Conservation (phyloP, 2,888 invertebrate genomes). For the Drosophila eohydei region DNA sequence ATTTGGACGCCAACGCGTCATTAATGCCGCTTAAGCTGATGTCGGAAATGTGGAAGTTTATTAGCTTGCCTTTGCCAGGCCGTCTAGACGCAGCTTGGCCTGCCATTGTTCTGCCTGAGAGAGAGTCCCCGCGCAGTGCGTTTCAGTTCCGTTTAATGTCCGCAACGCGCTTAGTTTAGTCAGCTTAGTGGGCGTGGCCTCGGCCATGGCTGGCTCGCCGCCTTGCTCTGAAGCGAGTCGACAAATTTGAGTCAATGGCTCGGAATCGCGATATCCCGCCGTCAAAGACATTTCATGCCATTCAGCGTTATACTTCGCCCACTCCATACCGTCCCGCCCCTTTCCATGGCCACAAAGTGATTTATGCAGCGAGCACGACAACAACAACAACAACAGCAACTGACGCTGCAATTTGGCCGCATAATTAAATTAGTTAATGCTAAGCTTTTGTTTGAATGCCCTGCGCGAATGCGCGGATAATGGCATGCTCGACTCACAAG, state of each 20-base stretch:
- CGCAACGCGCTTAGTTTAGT: slow-evolving; percentile 37
- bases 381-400: slow-evolving; percentile 27
- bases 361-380: slow-evolving; percentile 47
- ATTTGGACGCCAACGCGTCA: slow-evolving; percentile 60
- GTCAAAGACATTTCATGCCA: slow-evolving; percentile 38
- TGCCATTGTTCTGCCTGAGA: slow-evolving; percentile 10
- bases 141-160: slow-evolving; percentile 36
- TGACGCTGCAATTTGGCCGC: slow-evolving; percentile 55
- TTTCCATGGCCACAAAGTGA: slow-evolving; percentile 33
- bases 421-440: slow-evolving; percentile 71
- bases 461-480: not conserved
- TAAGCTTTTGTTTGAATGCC: slow-evolving; percentile 49
- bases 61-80: slow-evolving; percentile 56
- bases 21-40: slow-evolving; percentile 69
- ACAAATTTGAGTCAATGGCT: slow-evolving; percentile 68
- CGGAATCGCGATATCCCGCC: slow-evolving; percentile 61
- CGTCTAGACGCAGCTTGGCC: slow-evolving; percentile 47
- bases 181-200: slow-evolving; percentile 12
- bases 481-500: not conserved
- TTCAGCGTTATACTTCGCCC: not conserved
- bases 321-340: not conserved
- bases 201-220: not conserved
- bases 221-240: slow-evolving; percentile 32
- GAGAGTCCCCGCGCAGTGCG: not conserved
- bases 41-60: slow-evolving; percentile 68